Evolutionary conservation across 2,797 vertebrate species (phyloP), one percentile per base, ranked within the genome.

Genomic region (Carcharodon carcharias): DNA sequence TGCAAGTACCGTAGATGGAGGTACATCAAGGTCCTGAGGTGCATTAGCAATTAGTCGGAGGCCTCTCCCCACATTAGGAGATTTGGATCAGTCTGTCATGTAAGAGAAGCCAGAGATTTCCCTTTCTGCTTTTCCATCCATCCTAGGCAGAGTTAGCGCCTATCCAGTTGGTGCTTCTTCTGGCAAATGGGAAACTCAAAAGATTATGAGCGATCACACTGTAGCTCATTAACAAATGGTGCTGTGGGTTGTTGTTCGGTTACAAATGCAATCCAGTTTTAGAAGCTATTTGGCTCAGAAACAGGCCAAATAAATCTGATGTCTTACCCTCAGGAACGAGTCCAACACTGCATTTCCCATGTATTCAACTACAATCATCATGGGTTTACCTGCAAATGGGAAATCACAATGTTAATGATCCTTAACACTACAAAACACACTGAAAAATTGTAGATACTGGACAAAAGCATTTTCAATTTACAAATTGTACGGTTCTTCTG

Each of bases 331-430:
- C 56, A 99, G 98, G 96, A 99, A 99, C 73, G 98, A 98, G 77
- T 99, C 99, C 96, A 99, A 97, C 96, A 98, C 96, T 31, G 99
- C 99, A 0, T 98, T 99, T 21, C 98, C 98, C 98, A 99, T 98
- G 97, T 98, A 99, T 97, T 99, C 99, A 96, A 98, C 98, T 95
- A 99, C 98, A 9, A 99, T 99, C 99, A 99, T 99, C 98, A 99
- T 98, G 96, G 98, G 99, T 97, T 98, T 99, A 96, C 99, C 99
- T 99, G 97, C 80, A 97, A 4, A 96, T 94, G 94, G 77, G 96
- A 89, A 97, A 91, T 87, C 96, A 96, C 35, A 93, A 45, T 73
- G 85, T 88, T 96, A 96, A 63, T 40, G 21, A n/a, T 54, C 12
- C 63, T 31, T 54, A 95, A 18, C 45, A 21, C 5, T 56, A 26